Conservation (phyloP, 2,888 invertebrate species). For the Eremobia ochroleuca region DNA sequence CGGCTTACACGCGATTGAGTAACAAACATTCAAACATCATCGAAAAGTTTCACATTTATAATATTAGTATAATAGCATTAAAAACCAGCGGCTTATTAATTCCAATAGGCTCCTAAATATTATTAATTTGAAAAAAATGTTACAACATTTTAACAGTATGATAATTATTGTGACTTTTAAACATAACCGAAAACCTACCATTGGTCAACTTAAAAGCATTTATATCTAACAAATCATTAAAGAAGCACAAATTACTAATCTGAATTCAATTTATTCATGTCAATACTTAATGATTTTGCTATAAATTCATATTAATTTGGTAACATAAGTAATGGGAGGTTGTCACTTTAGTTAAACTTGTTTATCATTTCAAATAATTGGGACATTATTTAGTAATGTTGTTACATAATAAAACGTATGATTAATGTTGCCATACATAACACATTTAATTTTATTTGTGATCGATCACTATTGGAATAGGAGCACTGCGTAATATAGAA, state of each 20-base stretch:
- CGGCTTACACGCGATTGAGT: no score
- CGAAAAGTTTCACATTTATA: no score
- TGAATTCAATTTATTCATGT: slow-evolving; percentile 50
- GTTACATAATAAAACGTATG: slow-evolving; percentile 29
- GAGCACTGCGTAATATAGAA: background rate
- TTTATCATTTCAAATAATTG: slow-evolving; percentile 57
- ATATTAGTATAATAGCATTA: no score
- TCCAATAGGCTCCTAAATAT: background rate
- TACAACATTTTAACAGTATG: background rate
- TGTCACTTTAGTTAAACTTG: slow-evolving; percentile 37
- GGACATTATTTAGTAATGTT: slow-evolving; percentile 23
- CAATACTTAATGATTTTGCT: slow-evolving; percentile 36
- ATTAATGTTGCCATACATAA: slow-evolving; percentile 34
- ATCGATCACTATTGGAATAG: slow-evolving; percentile 34
- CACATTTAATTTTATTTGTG: slow-evolving; percentile 25
- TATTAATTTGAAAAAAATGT: background rate
- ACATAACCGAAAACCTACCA: slow-evolving; percentile 1
- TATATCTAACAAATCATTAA: slow-evolving; percentile 32
- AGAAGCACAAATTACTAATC: slow-evolving; percentile 26
- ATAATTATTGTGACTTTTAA: background rate
- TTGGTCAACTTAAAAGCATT: background rate
- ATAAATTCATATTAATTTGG: slow-evolving; percentile 57
- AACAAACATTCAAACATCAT: no score
- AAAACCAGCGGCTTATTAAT: background rate
- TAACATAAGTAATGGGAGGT: slow-evolving; percentile 39